Conservation (phyloP, 2,113 vertebrate genomes). For the Campylomormyrus tamandua region DNA sequence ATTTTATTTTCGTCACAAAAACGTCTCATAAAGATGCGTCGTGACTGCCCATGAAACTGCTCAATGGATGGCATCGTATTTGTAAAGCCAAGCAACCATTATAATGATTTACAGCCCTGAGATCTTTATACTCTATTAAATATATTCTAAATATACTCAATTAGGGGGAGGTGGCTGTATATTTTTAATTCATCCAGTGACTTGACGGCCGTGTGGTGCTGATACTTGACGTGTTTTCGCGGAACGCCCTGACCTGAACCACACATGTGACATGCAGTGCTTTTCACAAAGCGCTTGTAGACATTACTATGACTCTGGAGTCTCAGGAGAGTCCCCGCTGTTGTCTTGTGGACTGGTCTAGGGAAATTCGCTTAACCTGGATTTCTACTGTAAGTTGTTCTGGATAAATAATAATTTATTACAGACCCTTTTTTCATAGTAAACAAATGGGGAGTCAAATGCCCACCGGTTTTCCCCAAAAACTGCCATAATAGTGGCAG, state of each 20-base stretch:
- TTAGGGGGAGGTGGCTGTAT: neutral
- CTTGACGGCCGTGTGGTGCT: neutral
- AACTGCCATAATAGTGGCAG: neutral
- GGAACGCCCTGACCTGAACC: neutral
- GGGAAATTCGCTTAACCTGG: neutral
- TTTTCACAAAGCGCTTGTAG: neutral
- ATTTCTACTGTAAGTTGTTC: neutral
- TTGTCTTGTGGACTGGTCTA: neutral
- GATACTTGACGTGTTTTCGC: neutral
- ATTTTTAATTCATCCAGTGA: neutral
- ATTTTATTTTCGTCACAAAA: neutral
- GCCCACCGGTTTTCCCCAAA: neutral
- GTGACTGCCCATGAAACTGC: neutral
- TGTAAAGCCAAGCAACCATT: neutral
- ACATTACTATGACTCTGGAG: neutral
- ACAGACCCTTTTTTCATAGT: neutral
- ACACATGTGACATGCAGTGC: neutral
- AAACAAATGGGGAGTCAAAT: neutral
- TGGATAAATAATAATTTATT: conserved; percentile 9
- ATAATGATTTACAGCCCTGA: neutral
- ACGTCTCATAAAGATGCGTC: neutral
- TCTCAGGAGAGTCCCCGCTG: neutral
- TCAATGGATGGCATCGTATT: neutral
- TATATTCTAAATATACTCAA: neutral
- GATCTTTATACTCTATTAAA: neutral